Percentiles rank a stretch among this genome's conserved stretches.
phyloP scores from a whole-genome alignment of 2,888 invertebrate species.

The Gymnocheta viridis region DNA sequence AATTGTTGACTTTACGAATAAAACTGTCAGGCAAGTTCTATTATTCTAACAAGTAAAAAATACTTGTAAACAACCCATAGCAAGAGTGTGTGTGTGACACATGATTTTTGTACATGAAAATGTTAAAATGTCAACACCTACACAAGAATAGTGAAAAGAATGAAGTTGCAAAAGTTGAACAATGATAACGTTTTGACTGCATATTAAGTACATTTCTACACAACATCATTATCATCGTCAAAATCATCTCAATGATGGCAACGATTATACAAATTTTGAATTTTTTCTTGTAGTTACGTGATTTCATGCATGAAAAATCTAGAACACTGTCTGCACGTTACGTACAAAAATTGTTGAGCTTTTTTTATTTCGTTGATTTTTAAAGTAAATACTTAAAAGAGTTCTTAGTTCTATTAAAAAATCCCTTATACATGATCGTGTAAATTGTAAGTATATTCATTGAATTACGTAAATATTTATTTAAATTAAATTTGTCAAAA shows the following conservation, averaged over 20 bases:
- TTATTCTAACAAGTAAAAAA: slow-evolving; percentile 47
- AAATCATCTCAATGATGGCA: slow-evolving; percentile 39
- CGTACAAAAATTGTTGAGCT: slow-evolving; percentile 16
- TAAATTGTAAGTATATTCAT: too few species aligned
- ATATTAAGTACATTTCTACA: slow-evolving; percentile 32
- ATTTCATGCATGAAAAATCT: slow-evolving; percentile 29
- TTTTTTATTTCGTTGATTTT: slow-evolving; percentile 61
- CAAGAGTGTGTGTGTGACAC: neutral
- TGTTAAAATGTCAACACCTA: neutral
- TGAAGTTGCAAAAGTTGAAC: slow-evolving; percentile 17
- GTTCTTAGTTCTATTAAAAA: slow-evolving; percentile 43
- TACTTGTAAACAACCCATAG: neutral
- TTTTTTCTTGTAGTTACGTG: slow-evolving; percentile 20
- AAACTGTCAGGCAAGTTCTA: slow-evolving; percentile 49
- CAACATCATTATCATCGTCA: slow-evolving; percentile 8
- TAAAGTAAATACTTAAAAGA: slow-evolving; percentile 54
- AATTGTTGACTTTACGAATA: slow-evolving; percentile 59
- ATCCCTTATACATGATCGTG: neutral
- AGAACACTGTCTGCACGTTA: slow-evolving; percentile 4
- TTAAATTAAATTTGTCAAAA: too few species aligned
- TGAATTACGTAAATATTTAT: too few species aligned
- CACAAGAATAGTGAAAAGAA: neutral
- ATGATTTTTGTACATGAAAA: neutral
- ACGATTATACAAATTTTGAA: slow-evolving; percentile 21
- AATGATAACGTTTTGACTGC: slow-evolving; percentile 53